Evolutionary conservation across 2,113 vertebrate genomes (phyloP).

Genomic region (Lates calcarifer): DNA sequence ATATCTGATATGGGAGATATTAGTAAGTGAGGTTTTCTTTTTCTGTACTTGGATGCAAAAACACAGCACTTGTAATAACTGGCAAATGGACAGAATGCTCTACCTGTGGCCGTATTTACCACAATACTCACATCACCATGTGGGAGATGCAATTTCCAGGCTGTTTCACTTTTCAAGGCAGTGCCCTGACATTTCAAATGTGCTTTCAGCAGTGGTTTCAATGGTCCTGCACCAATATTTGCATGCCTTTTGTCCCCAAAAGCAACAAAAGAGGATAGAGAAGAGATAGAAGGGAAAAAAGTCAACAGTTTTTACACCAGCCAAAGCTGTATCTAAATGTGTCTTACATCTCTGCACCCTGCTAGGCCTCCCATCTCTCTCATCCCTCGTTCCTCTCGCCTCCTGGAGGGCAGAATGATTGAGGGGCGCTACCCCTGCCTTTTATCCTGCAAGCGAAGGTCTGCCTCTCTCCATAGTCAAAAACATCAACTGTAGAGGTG

Average conservation of each 20-base stretch:
- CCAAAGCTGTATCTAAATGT: slow-evolving; percentile 81
- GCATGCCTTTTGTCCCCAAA: slow-evolving; percentile 80
- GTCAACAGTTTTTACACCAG: slow-evolving; percentile 78
- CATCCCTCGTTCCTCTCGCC: slow-evolving; percentile 73
- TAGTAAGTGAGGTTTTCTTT: not conserved
- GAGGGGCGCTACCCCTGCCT: slow-evolving; percentile 79
- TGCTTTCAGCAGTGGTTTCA: slow-evolving; percentile 66
- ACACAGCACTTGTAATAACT: slow-evolving; percentile 2
- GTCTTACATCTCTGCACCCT: slow-evolving; percentile 82
- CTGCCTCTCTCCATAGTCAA: slow-evolving; percentile 73
- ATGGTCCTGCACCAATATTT: slow-evolving; percentile 77
- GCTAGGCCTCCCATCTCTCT: slow-evolving; percentile 72
- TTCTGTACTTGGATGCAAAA: not conserved
- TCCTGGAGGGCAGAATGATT: slow-evolving; percentile 82
- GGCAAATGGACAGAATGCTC: slow-evolving; percentile 20
- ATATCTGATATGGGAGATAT: slow-evolving; percentile 16
- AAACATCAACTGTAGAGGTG: slow-evolving; percentile 73
- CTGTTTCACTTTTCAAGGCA: slow-evolving; percentile 67
- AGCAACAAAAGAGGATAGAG: slow-evolving; percentile 68
- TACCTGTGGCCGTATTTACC: slow-evolving; percentile 29
- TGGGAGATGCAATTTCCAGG: slow-evolving; percentile 63
- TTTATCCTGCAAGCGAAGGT: slow-evolving; percentile 82
- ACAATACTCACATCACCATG: slow-evolving; percentile 43
- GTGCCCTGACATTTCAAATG: slow-evolving; percentile 80
- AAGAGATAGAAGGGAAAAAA: slow-evolving; percentile 64